phyloP scores from a whole-genome alignment of 2,113 vertebrate species.

The Arvicanthis niloticus region DNA sequence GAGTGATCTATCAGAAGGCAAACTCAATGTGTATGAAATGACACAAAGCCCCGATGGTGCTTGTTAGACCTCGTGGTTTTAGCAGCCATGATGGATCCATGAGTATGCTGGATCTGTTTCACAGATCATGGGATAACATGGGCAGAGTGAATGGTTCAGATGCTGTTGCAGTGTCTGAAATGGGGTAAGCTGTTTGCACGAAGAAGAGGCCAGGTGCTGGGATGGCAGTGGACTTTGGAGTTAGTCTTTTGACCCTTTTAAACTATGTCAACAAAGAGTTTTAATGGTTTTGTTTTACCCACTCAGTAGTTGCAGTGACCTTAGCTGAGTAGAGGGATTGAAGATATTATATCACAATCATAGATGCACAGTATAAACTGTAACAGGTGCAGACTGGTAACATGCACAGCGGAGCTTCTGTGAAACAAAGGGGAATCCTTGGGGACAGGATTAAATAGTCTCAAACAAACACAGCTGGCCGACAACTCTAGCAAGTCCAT shows the following conservation, averaged over 20 bases:
- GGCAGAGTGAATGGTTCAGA: background rate
- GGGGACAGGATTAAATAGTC: background rate
- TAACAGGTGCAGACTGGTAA: background rate
- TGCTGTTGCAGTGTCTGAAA: background rate
- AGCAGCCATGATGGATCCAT: rapidly evolving
- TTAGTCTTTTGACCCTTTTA: background rate
- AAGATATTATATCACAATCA: background rate
- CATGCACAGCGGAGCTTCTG: rapidly evolving
- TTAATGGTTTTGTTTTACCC: background rate
- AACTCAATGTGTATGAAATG: background rate
- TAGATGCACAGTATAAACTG: background rate
- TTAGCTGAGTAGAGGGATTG: background rate
- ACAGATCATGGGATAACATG: background rate
- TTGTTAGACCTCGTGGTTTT: rapidly evolving
- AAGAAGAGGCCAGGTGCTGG: background rate
- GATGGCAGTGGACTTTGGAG: background rate
- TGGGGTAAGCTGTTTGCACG: background rate
- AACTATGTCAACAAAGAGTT: background rate
- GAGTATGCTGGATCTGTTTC: background rate
- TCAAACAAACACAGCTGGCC: background rate
- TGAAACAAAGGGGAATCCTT: background rate
- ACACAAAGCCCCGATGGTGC: rapidly evolving
- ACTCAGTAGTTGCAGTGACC: background rate
- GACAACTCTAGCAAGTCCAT: background rate
- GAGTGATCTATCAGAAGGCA: rapidly evolving